Percentiles rank a stretch among this genome's conserved stretches.
Evolutionary conservation across 2,113 vertebrate genomes (phyloP).

Genomic region (Turdus rufiventris): DNA sequence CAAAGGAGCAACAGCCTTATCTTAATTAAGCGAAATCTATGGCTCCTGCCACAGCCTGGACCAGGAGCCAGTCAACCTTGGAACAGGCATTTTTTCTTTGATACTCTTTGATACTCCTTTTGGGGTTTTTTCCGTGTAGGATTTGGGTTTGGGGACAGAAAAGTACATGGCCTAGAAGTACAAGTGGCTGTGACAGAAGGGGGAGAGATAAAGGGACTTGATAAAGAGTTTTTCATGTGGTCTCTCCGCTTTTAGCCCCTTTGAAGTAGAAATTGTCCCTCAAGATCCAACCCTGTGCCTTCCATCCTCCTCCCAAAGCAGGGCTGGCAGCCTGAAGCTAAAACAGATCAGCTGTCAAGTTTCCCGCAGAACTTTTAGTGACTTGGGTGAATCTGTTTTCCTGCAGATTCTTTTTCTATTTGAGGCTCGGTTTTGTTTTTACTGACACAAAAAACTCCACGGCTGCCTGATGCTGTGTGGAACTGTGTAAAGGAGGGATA

Average conservation of each 20-base stretch:
- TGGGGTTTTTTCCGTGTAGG: background rate
- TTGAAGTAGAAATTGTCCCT: background rate
- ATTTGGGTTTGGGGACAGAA: background rate
- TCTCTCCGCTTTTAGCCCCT: background rate
- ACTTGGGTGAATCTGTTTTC: background rate
- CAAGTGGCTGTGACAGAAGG: background rate
- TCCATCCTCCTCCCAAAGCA: background rate
- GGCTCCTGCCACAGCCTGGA: conserved; percentile 32
- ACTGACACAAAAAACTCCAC: background rate
- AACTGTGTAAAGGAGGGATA: background rate
- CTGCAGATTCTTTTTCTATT: background rate
- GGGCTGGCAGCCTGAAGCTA: background rate
- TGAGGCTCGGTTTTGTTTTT: background rate
- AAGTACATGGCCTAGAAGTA: background rate
- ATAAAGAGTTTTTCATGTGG: background rate
- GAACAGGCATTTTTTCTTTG: background rate
- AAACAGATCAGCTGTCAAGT: background rate
- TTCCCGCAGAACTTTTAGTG: background rate
- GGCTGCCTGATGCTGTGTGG: background rate
- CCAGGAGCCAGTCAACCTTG: conserved; percentile 1
- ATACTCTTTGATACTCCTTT: background rate
- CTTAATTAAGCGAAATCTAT: conserved; percentile 68
- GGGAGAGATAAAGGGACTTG: background rate
- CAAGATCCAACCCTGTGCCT: background rate
- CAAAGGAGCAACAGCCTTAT: conserved; percentile 56